These are phyloP conservation scores for Rhinichthys klamathensis DNA, from an alignment of 2,113 vertebrate species.

Conservation along the genomic window DNA sequence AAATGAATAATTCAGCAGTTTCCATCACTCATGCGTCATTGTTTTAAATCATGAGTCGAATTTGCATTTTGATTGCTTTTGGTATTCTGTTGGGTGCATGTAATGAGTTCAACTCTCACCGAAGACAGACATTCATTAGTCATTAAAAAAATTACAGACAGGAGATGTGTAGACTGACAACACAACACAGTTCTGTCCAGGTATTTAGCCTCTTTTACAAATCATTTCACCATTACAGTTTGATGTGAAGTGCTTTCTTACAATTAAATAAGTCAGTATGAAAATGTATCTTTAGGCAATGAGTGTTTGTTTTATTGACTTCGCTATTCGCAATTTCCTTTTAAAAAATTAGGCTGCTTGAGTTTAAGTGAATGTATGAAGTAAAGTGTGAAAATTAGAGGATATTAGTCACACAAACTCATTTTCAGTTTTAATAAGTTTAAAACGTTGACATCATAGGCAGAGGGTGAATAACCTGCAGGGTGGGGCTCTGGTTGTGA, in stretches of 20 bases:
- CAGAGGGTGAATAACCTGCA: not conserved
- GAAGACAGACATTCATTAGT: not conserved
- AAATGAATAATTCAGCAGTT: constrained; percentile 28
- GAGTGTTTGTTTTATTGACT: not conserved
- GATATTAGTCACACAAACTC: not conserved
- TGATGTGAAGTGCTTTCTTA: not conserved
- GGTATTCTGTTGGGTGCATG: not conserved
- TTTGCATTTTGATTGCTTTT: constrained; percentile 37
- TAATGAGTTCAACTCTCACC: constrained; percentile 23
- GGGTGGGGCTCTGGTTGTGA: not conserved
- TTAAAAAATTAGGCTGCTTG: not conserved
- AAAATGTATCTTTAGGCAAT: not conserved
- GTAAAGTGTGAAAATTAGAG: not conserved
- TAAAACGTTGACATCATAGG: not conserved
- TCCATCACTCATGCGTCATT: not conserved
- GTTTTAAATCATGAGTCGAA: constrained; percentile 18
- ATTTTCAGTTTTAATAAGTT: not conserved
- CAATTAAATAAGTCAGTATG: constrained; percentile 2
- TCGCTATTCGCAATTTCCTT: not conserved
- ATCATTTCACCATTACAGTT: not conserved
- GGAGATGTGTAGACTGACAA: not conserved
- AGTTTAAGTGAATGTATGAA: not conserved
- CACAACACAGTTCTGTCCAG: not conserved
- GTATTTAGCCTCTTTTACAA: not conserved
- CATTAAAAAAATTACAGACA: not conserved